Conservation (phyloP, 2,888 invertebrate species). For the Balanococcus diminutus region DNA sequence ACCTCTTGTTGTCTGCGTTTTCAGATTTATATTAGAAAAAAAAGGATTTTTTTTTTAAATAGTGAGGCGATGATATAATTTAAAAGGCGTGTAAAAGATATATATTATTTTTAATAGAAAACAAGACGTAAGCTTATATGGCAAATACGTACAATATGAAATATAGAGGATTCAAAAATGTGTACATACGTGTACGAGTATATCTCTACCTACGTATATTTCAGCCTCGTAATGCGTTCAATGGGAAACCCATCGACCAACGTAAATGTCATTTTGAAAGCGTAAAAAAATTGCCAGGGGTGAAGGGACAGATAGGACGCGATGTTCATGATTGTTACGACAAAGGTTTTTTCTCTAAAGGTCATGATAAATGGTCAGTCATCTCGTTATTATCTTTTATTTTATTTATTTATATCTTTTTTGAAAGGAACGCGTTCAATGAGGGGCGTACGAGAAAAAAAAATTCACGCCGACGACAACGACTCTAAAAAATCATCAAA, state of each 20-base stretch:
- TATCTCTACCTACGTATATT: background rate
- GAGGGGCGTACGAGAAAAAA: conserved; percentile 6
- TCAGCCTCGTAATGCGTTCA: conserved; percentile 16
- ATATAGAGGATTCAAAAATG: background rate
- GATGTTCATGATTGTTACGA: conserved; percentile 25
- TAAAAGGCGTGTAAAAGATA: conserved; percentile 19
- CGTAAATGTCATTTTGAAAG: conserved; percentile 36
- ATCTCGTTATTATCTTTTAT: conserved; percentile 49
- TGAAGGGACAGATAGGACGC: background rate
- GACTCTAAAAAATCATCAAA: background rate
- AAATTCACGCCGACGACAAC: background rate
- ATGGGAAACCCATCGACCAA: conserved; percentile 29
- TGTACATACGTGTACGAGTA: background rate
- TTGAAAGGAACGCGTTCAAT: conserved; percentile 18
- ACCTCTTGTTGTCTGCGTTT: background rate
- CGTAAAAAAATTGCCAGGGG: background rate
- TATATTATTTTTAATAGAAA: conserved; percentile 25
- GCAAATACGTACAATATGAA: conserved; percentile 13
- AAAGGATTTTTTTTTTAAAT: too few relatives aligned
- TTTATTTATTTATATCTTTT: conserved; percentile 37
- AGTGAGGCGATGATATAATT: background rate
- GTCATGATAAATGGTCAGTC: conserved; percentile 53
- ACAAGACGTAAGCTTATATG: conserved; percentile 35
- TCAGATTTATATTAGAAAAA: background rate
- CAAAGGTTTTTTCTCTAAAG: conserved; percentile 35